Evolutionary conservation across 2,797 vertebrate species (phyloP).

Genomic region (Limnodromus scolopaceus): DNA sequence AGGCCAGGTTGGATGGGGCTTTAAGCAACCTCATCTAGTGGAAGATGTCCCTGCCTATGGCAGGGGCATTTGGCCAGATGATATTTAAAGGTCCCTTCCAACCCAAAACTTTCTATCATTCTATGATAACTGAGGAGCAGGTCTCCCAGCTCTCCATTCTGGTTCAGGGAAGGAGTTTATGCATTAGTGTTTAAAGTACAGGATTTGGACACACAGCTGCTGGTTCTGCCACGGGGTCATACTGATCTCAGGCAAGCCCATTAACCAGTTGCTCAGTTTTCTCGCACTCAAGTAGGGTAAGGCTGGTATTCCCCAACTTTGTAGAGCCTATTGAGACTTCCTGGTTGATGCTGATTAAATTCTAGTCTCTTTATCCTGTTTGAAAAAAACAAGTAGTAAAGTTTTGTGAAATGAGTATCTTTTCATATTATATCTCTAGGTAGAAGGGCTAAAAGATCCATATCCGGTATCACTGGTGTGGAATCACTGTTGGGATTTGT

Average conservation of each 20-base stretch:
- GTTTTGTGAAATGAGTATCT: not conserved
- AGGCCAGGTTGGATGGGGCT: not conserved
- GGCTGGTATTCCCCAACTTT: not conserved
- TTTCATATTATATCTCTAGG: not conserved
- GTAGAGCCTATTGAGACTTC: not conserved
- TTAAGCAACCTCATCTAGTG: not conserved
- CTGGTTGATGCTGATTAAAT: not conserved
- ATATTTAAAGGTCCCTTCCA: not conserved
- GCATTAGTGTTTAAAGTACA: not conserved
- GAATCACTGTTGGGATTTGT: not conserved
- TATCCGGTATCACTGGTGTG: not conserved
- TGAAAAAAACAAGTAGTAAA: too few species aligned
- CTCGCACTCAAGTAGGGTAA: not conserved
- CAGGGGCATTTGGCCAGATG: not conserved
- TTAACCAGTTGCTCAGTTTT: not conserved
- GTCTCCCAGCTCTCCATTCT: not conserved
- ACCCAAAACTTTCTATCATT: not conserved
- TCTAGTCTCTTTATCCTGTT: not conserved
- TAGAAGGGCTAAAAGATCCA: not conserved
- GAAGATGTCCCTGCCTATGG: not conserved
- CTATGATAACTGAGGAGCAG: not conserved
- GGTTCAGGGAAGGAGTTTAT: not conserved
- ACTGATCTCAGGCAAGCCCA: not conserved
- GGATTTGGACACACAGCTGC: not conserved
- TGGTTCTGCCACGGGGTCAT: not conserved